Evolutionary conservation across 2,113 vertebrate genomes (phyloP).

Genomic region (Periophthalmus modestus): DNA sequence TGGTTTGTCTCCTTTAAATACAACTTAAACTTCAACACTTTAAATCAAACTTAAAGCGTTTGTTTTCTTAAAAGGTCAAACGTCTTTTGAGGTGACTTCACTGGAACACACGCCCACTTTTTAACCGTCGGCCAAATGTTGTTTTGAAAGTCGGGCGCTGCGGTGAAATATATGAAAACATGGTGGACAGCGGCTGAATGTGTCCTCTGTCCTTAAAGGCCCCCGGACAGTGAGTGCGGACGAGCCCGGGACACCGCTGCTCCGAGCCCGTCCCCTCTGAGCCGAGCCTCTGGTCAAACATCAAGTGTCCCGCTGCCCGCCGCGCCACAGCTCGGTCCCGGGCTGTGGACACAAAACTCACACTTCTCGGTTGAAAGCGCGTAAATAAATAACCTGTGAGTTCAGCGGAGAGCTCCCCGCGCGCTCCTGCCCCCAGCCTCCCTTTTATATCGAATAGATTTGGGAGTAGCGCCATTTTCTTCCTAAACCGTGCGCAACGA

Average conservation of each 20-base stretch:
- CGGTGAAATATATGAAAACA: background rate
- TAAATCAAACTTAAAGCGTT: background rate
- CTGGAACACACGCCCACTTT: conserved; percentile 30
- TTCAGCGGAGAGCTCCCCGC: conserved; percentile 7
- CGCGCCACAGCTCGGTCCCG: background rate
- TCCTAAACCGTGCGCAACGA: conserved; percentile 78
- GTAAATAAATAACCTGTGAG: conserved; percentile 28
- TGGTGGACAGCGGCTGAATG: background rate
- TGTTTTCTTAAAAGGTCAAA: conserved; percentile 15
- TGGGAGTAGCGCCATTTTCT: conserved; percentile 84
- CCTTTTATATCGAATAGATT: conserved; percentile 79
- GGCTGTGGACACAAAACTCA: background rate
- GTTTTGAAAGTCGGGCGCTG: background rate
- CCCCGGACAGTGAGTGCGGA: conserved; percentile 21
- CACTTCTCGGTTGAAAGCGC: background rate
- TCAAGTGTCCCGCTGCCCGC: conserved; percentile 15
- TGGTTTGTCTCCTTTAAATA: background rate
- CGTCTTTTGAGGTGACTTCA: conserved; percentile 27
- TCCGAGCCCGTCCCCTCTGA: no score
- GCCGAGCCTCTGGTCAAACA: conserved; percentile 9
- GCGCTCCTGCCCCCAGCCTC: conserved; percentile 41
- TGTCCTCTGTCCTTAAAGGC: conserved; percentile 22
- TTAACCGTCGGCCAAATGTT: background rate
- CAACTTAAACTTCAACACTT: background rate
- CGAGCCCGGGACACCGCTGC: conserved; percentile 29